Evolutionary conservation across 2,113 vertebrate genomes (phyloP).

Genomic region (Carassius carassius): DNA sequence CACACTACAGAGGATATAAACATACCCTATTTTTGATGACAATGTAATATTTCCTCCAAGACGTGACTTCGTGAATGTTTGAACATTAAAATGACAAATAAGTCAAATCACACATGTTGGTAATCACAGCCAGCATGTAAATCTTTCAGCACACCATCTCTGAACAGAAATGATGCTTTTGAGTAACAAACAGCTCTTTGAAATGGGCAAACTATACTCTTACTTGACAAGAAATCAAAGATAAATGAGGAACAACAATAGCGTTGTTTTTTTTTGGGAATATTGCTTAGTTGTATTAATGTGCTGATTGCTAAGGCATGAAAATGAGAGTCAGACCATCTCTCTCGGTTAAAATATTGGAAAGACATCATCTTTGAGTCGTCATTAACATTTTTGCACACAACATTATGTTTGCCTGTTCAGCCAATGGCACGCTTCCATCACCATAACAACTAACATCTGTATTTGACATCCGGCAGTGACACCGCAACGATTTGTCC

Average conservation of each 20-base stretch:
- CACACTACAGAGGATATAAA: too few relatives aligned
- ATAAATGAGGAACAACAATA: background rate
- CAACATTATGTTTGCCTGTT: constrained; percentile 22
- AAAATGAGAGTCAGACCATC: constrained; percentile 27
- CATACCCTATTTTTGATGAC: background rate
- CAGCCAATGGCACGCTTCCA: constrained; percentile 38
- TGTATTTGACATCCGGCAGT: constrained; percentile 49
- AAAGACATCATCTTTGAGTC: constrained; percentile 4
- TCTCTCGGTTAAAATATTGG: background rate
- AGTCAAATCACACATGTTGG: constrained; percentile 44
- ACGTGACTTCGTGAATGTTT: background rate
- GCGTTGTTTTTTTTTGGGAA: constrained; percentile 8
- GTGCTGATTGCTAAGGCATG: constrained; percentile 14
- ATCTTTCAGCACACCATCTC: constrained; percentile 12
- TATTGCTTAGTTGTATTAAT: background rate
- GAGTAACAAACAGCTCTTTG: background rate
- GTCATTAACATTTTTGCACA: constrained; percentile 10
- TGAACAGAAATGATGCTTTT: background rate
- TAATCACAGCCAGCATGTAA: constrained; percentile 36
- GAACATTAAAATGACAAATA: constrained; percentile 26
- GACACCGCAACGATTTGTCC: constrained; percentile 33
- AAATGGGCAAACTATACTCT: background rate
- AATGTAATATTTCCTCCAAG: background rate
- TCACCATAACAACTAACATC: constrained; percentile 55
- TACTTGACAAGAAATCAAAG: background rate